phyloP scores from a whole-genome alignment of 2,113 vertebrate species.

The Psittacara wagleri region DNA sequence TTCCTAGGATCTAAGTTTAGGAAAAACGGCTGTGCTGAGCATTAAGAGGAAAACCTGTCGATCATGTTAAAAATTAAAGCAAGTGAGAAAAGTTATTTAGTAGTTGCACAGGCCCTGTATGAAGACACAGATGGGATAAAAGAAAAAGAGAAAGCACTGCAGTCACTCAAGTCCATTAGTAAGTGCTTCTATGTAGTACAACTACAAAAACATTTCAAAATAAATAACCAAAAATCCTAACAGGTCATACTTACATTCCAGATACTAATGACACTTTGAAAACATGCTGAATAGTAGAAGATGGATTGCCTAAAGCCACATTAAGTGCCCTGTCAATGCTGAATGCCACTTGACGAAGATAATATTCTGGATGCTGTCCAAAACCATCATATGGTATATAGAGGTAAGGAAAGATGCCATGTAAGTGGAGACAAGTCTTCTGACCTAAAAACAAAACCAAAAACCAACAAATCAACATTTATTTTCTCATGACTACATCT shows the following conservation, averaged over 20 bases:
- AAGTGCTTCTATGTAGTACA: not conserved
- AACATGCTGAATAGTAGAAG: constrained; percentile 88
- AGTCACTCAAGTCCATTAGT: not conserved
- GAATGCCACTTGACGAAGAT: constrained; percentile 93
- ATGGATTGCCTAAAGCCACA: constrained; percentile 92
- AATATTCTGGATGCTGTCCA: constrained; percentile 83
- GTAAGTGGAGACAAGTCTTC: constrained; percentile 97
- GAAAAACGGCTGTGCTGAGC: not conserved
- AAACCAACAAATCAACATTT: not conserved
- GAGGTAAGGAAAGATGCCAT: constrained; percentile 95
- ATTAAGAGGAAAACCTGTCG: not conserved
- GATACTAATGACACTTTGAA: constrained; percentile 96
- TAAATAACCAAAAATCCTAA: not conserved
- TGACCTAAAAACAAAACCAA: constrained; percentile 82
- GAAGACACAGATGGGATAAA: not conserved
- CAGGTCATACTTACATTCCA: constrained; percentile 88
- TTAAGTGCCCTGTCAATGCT: constrained; percentile 98
- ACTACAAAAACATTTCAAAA: not conserved
- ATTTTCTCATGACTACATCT: not conserved
- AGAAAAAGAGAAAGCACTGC: not conserved
- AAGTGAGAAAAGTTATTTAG: not conserved
- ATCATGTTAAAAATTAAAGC: not conserved
- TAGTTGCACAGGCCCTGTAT: not conserved
- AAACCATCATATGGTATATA: constrained; percentile 91
- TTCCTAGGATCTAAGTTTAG: not conserved